Evolutionary conservation across 2,888 invertebrate genomes (phyloP), one percentile per base, ranked within the genome.

Genomic region (Tiliacea citrago): DNA sequence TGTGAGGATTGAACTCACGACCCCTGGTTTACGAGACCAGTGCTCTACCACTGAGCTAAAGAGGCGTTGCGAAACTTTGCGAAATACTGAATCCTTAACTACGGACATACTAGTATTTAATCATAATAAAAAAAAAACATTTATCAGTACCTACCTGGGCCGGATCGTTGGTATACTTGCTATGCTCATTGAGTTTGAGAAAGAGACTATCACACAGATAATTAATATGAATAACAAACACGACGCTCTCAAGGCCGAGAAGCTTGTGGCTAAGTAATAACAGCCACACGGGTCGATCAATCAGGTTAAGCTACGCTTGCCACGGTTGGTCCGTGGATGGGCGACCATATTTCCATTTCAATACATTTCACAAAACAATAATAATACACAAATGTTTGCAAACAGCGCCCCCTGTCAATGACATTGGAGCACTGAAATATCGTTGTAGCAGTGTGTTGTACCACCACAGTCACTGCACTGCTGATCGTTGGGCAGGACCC

Each of bases 11-110:
- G 98, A 98, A 98, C 97, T 97, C 97, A 97, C 97, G 97, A 97
- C 97, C 97, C 97, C 97, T 97, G 97, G 98, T 98, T 98, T 98
- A 98, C 97, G 97, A 98, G 98, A 98, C 98, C 97, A 97, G 97
- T 97, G 97, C 97, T 98, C 98, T 98, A 97, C 97, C 97, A 97
- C 97, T 97, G 97, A 97, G 98, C 97, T 98, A 98, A 97, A 97
- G 97, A 97, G 97, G 97, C 97, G 92, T 91, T 92, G 91, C 39
- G 49, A 62, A 78, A 24, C 4, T 0, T 24, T 70, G 91, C 92
- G 91, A 95, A 96, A 95, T 94, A 90, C 68, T 80, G 78, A 60
- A 81, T 29, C 84, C 21, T 3, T 51, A 90, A 81, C 77, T 88
- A 79, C 86, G 62, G 39, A 75, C 63, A 8, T 16, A 55, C 4